A percentile compares a stretch with the other conserved stretches of the same genome.
phyloP scores from a whole-genome alignment of 2,797 vertebrate species.

The Rhyacichthys aspro region DNA sequence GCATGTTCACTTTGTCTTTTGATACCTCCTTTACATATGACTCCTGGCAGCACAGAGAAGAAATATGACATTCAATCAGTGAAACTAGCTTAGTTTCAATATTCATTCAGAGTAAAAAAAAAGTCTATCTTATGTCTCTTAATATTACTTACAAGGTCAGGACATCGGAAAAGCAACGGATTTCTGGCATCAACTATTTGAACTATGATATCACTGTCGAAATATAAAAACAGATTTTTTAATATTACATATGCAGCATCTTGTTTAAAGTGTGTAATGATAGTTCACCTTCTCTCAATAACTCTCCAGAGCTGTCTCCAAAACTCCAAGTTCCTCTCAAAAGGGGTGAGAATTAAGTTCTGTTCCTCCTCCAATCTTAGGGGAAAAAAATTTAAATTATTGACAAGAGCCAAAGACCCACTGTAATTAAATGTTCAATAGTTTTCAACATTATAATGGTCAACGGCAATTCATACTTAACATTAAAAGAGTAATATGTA shows the following conservation, averaged over 20 bases:
- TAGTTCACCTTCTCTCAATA: conserved; percentile 91
- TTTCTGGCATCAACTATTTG: conserved; percentile 97
- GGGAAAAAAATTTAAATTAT: conserved; percentile 5
- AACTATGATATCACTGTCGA: conserved; percentile 89
- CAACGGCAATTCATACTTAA: neutral
- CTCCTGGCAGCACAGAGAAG: conserved; percentile 79
- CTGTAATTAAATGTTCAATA: too few species aligned
- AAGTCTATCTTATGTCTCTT: neutral
- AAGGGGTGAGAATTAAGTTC: conserved; percentile 93
- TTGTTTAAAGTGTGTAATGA: neutral
- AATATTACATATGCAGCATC: neutral
- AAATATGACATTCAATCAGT: too few species aligned
- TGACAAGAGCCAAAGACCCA: neutral
- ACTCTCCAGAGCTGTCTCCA: conserved; percentile 99
- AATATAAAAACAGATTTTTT: conserved; percentile 19
- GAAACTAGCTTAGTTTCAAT: neutral
- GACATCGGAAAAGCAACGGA: conserved; percentile 92
- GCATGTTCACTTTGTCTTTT: conserved; percentile 88
- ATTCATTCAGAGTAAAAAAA: neutral
- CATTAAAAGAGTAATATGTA: neutral
- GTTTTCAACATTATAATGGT: neutral
- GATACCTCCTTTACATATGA: conserved; percentile 89
- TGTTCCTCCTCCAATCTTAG: conserved; percentile 93
- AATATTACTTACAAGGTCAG: conserved; percentile 88
- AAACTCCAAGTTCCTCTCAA: conserved; percentile 97